These are phyloP conservation scores for Amphiprion clarkii DNA, from an alignment of 2,797 vertebrate species.

Conservation along the genomic window DNA sequence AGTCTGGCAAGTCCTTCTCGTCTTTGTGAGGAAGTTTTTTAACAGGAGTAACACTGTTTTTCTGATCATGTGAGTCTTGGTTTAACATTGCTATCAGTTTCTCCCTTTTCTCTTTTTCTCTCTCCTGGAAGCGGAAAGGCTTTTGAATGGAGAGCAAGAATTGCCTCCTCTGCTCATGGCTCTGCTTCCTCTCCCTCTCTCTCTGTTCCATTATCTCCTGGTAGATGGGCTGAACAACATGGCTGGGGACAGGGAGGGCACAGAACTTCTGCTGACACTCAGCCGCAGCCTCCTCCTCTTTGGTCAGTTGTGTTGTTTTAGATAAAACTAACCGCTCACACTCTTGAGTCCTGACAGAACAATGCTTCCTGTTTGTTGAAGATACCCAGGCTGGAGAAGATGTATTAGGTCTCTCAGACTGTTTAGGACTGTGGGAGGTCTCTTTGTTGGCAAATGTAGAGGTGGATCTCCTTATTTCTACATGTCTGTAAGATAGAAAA, in stretches of 20 bases:
- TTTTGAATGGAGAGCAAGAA: slow-evolving; percentile 90
- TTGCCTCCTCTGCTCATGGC: slow-evolving; percentile 88
- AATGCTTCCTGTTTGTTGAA: slow-evolving; percentile 60
- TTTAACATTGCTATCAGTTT: slow-evolving; percentile 74
- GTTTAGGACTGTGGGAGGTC: slow-evolving; percentile 57
- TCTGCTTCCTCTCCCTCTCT: slow-evolving; percentile 85
- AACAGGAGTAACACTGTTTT: slow-evolving; percentile 55
- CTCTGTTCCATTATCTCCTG: slow-evolving; percentile 85
- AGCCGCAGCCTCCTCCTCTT: slow-evolving; percentile 86
- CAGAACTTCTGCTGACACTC: slow-evolving; percentile 94
- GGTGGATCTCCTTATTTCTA: slow-evolving; percentile 77
- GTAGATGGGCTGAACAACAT: slow-evolving; percentile 88
- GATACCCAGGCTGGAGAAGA: slow-evolving; percentile 74
- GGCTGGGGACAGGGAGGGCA: slow-evolving; percentile 88
- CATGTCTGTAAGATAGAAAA: slow-evolving; percentile 47
- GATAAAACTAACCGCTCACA: slow-evolving; percentile 73
- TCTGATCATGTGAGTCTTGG: slow-evolving; percentile 60
- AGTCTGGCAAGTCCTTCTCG: slow-evolving; percentile 77
- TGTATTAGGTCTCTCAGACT: slow-evolving; percentile 66
- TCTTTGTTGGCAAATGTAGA: slow-evolving; percentile 76
- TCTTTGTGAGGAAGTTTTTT: slow-evolving; percentile 81
- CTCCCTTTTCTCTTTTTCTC: slow-evolving; percentile 87
- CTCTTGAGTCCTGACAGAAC: slow-evolving; percentile 77
- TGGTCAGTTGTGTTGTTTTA: slow-evolving; percentile 78
- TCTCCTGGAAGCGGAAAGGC: slow-evolving; percentile 92